phyloP scores from a whole-genome alignment of 2,113 vertebrate species.

The Cathartes aura region DNA sequence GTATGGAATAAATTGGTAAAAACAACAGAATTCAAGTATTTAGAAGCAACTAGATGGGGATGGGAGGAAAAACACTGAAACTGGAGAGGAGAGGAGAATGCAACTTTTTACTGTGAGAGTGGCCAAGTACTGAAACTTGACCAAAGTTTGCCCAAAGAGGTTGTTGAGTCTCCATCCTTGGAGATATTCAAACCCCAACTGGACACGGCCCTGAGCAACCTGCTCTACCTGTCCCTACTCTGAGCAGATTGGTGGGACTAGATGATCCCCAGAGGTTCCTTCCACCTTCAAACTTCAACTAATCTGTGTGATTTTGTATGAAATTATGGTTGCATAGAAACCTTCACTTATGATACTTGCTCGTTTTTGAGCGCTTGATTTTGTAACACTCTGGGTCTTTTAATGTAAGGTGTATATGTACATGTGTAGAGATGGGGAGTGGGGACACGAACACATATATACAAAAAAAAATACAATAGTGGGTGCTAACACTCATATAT shows the following conservation, averaged over 20 bases:
- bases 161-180: background rate
- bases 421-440: background rate
- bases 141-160: background rate
- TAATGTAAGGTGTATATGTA: background rate
- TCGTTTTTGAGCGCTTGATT: background rate
- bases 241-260: background rate
- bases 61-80: background rate
- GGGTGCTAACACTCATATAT: background rate
- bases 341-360: background rate
- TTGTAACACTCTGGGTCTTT: background rate
- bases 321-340: background rate
- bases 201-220: fast-evolving
- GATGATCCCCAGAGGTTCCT: background rate
- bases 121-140: background rate
- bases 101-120: background rate
- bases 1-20: background rate
- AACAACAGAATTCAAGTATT: background rate
- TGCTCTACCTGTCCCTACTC: background rate
- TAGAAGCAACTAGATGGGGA: background rate
- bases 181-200: background rate
- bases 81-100: background rate
- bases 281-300: background rate
- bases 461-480: background rate
- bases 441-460: background rate
- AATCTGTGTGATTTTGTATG: background rate